Percentiles rank a stretch among this genome's conserved stretches.
These are phyloP conservation scores for Drosophila albomicans DNA, from an alignment of 1,140 invertebrate genomes.

Conservation along the genomic window DNA sequence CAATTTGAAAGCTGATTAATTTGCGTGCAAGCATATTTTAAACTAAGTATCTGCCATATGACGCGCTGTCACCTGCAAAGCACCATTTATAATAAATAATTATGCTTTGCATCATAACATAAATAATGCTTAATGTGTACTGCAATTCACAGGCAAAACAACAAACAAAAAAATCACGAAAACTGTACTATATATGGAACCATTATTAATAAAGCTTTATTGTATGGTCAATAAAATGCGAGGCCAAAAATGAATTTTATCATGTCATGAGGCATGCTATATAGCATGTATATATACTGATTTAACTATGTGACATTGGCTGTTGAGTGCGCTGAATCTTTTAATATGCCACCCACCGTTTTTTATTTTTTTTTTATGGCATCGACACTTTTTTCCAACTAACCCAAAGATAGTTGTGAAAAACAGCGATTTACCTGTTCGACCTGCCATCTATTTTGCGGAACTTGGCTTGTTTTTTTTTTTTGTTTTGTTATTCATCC, in stretches of 20 bases:
- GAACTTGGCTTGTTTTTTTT: slow-evolving; percentile 17
- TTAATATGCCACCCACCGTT: slow-evolving; percentile 54
- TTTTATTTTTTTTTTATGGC: no score
- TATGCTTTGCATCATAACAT: slow-evolving; percentile 36
- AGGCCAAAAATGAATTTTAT: slow-evolving; percentile 48
- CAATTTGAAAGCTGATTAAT: slow-evolving; percentile 3
- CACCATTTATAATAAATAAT: slow-evolving; percentile 50
- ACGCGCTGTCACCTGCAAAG: slow-evolving; percentile 37
- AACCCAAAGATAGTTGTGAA: slow-evolving; percentile 40
- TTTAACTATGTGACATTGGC: slow-evolving; percentile 58
- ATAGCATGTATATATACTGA: slow-evolving; percentile 1
- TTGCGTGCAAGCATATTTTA: slow-evolving; percentile 3
- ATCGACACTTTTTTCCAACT: slow-evolving; percentile 54
- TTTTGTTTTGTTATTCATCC: not conserved
- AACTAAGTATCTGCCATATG: slow-evolving; percentile 11
- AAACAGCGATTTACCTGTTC: slow-evolving; percentile 52
- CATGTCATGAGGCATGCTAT: slow-evolving; percentile 46
- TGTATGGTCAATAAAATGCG: slow-evolving; percentile 47
- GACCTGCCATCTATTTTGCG: slow-evolving; percentile 34
- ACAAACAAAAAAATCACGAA: no score
- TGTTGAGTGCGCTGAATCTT: slow-evolving; percentile 65
- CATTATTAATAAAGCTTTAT: slow-evolving; percentile 59
- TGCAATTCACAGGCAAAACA: slow-evolving; percentile 24
- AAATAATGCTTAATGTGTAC: slow-evolving; percentile 44
- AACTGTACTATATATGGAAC: slow-evolving; percentile 9